Conservation (phyloP, 1,140 invertebrate species). For the Sarcophaga bullata region DNA sequence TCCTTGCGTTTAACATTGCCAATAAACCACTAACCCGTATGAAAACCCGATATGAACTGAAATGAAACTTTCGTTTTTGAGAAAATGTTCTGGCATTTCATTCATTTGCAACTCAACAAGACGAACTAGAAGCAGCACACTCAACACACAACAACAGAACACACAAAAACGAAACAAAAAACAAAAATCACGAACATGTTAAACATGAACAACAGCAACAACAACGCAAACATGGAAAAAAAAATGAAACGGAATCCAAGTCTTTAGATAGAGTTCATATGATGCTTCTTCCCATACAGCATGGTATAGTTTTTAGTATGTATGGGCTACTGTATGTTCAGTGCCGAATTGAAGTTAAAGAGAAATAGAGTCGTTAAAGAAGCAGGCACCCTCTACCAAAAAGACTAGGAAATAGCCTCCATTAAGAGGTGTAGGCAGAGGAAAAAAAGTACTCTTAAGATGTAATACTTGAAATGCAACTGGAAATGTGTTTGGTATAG, state of each 20-base stretch:
- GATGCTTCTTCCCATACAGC: too few relatives aligned
- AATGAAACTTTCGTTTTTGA: slow-evolving; percentile 33
- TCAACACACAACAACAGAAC: not conserved
- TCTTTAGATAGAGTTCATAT: not conserved
- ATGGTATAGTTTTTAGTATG: too few relatives aligned
- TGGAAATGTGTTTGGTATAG: not conserved
- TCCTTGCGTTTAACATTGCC: slow-evolving; percentile 23
- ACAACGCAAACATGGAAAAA: not conserved
- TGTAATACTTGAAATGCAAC: not conserved
- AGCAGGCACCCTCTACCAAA: too few relatives aligned
- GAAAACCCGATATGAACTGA: slow-evolving; percentile 41
- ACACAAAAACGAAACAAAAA: not conserved
- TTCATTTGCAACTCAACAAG: not conserved
- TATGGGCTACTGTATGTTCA: too few relatives aligned
- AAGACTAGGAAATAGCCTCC: too few relatives aligned
- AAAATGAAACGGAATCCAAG: not conserved
- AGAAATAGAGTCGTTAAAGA: too few relatives aligned
- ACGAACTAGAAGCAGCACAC: not conserved
- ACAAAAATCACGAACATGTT: not conserved
- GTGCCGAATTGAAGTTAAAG: too few relatives aligned
- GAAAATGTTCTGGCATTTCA: slow-evolving; percentile 28
- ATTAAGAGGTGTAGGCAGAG: too few relatives aligned
- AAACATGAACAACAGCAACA: not conserved
- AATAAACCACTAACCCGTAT: slow-evolving; percentile 39
- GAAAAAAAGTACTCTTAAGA: not conserved